Percentiles rank a stretch among this genome's conserved stretches.
These are phyloP conservation scores for Dendrocincla tyrannina DNA, from an alignment of 2,797 vertebrate species.

Conservation along the genomic window DNA sequence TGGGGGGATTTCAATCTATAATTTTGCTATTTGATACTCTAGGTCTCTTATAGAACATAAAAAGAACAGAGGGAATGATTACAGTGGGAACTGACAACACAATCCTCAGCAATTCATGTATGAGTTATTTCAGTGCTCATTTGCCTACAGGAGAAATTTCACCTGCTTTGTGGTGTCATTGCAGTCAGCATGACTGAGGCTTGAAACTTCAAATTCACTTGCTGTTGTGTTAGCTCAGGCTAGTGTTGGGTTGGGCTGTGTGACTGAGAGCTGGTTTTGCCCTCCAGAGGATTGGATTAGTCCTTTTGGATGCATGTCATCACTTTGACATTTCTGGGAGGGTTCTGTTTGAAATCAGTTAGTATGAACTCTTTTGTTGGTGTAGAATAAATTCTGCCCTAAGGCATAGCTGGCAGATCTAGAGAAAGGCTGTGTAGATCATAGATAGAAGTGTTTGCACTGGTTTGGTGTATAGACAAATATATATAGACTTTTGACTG, in stretches of 20 bases:
- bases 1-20: background rate
- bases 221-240: background rate
- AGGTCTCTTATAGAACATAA: background rate
- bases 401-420: background rate
- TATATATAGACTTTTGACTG: background rate
- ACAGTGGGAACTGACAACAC: background rate
- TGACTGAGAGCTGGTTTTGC: background rate
- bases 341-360: background rate
- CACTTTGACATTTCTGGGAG: background rate
- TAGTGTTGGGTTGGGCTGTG: background rate
- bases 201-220: background rate
- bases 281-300: background rate
- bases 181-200: rapidly evolving
- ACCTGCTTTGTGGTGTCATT: background rate
- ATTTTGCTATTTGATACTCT: background rate
- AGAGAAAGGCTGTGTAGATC: background rate
- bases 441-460: background rate
- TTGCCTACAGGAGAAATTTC: background rate
- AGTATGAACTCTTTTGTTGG: background rate
- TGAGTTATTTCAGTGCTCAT: background rate
- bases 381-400: background rate
- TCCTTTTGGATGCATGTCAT: background rate
- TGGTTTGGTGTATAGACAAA: background rate
- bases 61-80: background rate
- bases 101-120: background rate